Percentiles rank a stretch among this genome's conserved stretches.
Conservation (phyloP, 1,140 invertebrate genomes). For the Cryptotermes secundus region DNA sequence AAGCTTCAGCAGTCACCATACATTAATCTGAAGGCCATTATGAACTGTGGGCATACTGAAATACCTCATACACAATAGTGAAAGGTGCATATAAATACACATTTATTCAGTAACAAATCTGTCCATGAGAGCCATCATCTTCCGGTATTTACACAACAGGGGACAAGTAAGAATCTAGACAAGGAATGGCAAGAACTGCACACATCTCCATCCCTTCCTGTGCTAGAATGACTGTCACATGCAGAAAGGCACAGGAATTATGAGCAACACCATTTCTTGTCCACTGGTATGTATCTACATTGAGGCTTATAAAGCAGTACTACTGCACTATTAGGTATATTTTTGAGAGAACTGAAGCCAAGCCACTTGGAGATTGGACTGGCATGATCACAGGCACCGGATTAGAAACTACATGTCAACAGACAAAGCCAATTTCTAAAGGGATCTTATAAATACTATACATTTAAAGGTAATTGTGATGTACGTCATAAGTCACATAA, state of each 20-base stretch:
- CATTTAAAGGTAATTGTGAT: not conserved
- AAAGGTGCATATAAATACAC: constrained; percentile 6
- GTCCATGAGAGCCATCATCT: not conserved
- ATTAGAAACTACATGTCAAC: not conserved
- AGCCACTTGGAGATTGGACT: not conserved
- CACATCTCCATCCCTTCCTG: too few species aligned
- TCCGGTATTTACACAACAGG: not conserved
- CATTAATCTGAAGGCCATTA: not conserved
- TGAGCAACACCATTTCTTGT: not conserved
- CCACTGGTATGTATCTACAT: not conserved
- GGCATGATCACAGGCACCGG: not conserved
- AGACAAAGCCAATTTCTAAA: not conserved
- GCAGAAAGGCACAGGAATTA: constrained; percentile 21
- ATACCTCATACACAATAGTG: not conserved
- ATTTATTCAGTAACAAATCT: not conserved
- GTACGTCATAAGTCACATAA: not conserved
- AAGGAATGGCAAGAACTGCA: not conserved
- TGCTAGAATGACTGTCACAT: constrained; percentile 6
- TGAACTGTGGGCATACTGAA: not conserved
- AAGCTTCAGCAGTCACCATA: not conserved
- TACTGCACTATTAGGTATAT: not conserved
- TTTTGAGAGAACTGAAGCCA: not conserved
- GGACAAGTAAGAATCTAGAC: not conserved
- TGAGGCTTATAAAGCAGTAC: not conserved
- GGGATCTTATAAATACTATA: not conserved